Conservation (phyloP, 2,797 vertebrate genomes). For the Sarcophilus harrisii region DNA sequence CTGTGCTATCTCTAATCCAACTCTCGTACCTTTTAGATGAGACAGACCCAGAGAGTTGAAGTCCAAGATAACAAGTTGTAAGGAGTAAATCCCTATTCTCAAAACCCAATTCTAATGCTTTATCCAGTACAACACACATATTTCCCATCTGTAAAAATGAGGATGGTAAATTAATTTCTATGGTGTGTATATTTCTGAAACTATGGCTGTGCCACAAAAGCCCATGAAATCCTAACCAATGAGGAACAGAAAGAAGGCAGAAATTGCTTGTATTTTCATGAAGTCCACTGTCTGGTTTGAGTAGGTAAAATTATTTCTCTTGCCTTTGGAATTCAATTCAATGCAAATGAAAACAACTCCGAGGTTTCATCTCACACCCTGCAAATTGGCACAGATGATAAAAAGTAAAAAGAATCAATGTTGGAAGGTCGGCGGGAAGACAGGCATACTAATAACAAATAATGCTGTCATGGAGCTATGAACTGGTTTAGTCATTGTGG, state of each 20-base stretch:
- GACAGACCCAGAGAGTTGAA: neutral
- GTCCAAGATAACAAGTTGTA: neutral
- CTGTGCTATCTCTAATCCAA: neutral
- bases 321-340: neutral
- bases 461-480: neutral
- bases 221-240: neutral
- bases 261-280: neutral
- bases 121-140: neutral
- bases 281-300: neutral
- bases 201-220: neutral
- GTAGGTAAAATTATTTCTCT: neutral
- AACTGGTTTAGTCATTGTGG: neutral
- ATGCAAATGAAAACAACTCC: neutral
- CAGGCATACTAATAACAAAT: neutral
- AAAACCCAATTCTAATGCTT: neutral
- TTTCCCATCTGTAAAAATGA: neutral
- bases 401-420: neutral
- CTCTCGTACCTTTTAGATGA: neutral
- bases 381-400: neutral
- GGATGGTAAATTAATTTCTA: neutral
- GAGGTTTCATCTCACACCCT: neutral
- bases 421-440: neutral
- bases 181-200: neutral
- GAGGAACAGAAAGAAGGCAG: neutral
- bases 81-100: neutral